A percentile compares a stretch with the other conserved stretches of the same genome.
Evolutionary conservation across 2,888 invertebrate species (phyloP).

Genomic region (Gymnoscelis rufifasciata): DNA sequence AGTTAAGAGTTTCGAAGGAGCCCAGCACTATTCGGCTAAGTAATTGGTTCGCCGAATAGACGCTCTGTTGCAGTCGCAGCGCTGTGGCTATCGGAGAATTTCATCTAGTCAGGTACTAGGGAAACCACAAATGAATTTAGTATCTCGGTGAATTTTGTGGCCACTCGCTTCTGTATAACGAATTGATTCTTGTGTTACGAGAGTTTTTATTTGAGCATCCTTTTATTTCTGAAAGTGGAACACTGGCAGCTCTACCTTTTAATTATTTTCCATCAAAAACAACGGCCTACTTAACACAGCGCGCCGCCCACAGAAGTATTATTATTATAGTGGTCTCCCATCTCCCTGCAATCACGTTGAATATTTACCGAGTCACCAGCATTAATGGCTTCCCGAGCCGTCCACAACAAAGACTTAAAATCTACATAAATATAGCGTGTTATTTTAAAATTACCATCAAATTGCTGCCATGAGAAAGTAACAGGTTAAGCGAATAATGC

Average conservation of each 20-base stretch:
- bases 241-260: background rate
- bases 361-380: slow-evolving; percentile 26
- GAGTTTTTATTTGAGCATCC: background rate
- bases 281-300: slow-evolving; percentile 3
- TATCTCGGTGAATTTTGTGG: slow-evolving; percentile 6
- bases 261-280: slow-evolving; percentile 1
- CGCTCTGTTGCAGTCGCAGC: slow-evolving; percentile 9
- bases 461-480: slow-evolving; percentile 40
- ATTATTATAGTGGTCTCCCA: slow-evolving; percentile 4
- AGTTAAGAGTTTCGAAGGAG: background rate
- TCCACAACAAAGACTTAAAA: slow-evolving; percentile 27
- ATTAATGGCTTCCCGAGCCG: slow-evolving; percentile 26
- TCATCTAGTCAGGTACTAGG: slow-evolving; percentile 10
- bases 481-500: slow-evolving; percentile 41
- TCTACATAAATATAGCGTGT: slow-evolving; percentile 31
- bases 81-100: slow-evolving; percentile 9
- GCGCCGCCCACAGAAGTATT: background rate
- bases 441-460: slow-evolving; percentile 41
- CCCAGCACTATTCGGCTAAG: background rate
- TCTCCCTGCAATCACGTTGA: slow-evolving; percentile 21
- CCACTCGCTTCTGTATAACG: slow-evolving; percentile 2
- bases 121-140: slow-evolving; percentile 14
- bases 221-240: background rate
- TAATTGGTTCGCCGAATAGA: slow-evolving; percentile 11
- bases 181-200: background rate